A percentile compares a stretch with the other conserved stretches of the same genome.
phyloP scores from a whole-genome alignment of 2,797 vertebrate species.

The Trachops cirrhosus region DNA sequence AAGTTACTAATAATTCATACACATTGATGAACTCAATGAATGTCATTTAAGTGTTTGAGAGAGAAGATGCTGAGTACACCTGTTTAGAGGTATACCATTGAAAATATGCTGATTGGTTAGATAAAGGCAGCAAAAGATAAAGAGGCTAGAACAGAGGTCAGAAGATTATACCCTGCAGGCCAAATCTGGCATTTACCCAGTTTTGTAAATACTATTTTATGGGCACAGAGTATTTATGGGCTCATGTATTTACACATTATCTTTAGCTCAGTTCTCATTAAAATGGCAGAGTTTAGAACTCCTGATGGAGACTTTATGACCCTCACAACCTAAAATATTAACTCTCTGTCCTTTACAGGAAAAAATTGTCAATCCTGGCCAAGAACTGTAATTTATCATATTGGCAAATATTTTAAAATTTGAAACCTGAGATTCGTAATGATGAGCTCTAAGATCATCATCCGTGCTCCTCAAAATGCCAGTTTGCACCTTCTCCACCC shows the following conservation, averaged over 20 bases:
- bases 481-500: accelerated
- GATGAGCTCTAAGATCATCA: neutral
- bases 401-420: neutral
- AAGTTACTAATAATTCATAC: neutral
- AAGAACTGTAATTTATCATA: neutral
- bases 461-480: neutral
- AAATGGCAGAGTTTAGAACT: neutral
- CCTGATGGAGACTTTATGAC: neutral
- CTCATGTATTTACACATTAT: neutral
- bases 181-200: neutral
- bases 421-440: neutral
- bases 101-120: neutral
- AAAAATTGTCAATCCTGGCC: neutral
- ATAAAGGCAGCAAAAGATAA: neutral
- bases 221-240: neutral
- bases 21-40: neutral
- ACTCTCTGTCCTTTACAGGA: neutral
- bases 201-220: neutral
- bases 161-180: neutral
- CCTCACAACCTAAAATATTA: neutral
- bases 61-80: neutral
- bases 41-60: neutral
- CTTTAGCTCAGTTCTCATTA: neutral
- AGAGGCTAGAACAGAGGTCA: neutral
- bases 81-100: neutral